These are phyloP conservation scores for Loris lydekkerianus DNA, from an alignment of 2,797 vertebrate species.

Conservation along the genomic window DNA sequence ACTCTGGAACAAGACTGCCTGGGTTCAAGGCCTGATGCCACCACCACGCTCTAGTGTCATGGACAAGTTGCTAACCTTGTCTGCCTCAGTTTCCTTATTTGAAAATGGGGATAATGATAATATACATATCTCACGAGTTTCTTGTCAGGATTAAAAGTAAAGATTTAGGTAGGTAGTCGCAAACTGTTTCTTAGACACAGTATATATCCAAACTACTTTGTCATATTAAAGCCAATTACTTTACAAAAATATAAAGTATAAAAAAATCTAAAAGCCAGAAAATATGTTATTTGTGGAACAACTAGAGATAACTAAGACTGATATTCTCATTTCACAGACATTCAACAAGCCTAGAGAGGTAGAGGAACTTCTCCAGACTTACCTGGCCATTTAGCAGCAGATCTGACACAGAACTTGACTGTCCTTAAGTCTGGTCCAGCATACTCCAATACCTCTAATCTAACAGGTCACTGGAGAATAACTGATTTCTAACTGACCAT, in stretches of 20 bases:
- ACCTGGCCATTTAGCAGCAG: not conserved
- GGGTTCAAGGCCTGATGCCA: not conserved
- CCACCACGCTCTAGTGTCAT: not conserved
- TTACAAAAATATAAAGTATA: conserved; percentile 29
- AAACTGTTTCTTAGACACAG: conserved; percentile 5
- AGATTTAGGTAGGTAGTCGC: not conserved
- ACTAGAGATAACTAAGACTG: not conserved
- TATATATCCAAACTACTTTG: conserved; percentile 11
- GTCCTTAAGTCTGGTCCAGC: not conserved
- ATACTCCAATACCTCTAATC: not conserved
- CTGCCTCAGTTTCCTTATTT: not conserved
- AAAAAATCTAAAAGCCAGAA: conserved; percentile 44
- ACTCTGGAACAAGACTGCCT: not conserved
- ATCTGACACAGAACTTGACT: not conserved
- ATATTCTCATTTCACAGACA: not conserved
- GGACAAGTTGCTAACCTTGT: not conserved
- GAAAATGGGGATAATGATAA: not conserved
- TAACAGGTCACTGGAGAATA: not conserved
- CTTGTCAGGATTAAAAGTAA: not conserved
- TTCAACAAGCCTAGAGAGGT: not conserved
- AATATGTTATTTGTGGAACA: not conserved
- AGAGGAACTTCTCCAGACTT: not conserved
- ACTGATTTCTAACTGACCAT: not conserved
- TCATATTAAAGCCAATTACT: not conserved
- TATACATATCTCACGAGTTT: not conserved